Conservation (phyloP, 2,888 invertebrate species). For the Sinhomidia bicolor region DNA sequence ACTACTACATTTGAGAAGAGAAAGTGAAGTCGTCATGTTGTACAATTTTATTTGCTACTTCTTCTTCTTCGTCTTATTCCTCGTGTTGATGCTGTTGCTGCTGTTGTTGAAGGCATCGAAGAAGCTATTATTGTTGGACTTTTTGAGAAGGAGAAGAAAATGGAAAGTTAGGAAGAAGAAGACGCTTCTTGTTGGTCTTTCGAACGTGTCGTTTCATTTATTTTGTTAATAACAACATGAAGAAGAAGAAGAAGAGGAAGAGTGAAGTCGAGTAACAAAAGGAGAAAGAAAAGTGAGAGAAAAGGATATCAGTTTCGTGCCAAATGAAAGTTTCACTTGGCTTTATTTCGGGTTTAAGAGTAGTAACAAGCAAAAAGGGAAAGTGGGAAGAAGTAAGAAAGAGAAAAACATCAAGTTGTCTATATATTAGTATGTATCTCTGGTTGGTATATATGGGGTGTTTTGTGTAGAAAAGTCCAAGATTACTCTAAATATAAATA, state of each 20-base stretch:
- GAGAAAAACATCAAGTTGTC: conserved; percentile 27
- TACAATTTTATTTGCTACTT: conserved; percentile 38
- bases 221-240: conserved; percentile 78
- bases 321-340: conserved; percentile 75
- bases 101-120: conserved; percentile 15
- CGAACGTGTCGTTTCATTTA: conserved; percentile 80
- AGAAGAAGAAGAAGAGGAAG: conserved; percentile 45
- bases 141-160: conserved; percentile 43
- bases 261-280: conserved; percentile 61
- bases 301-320: conserved; percentile 76
- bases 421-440: neutral
- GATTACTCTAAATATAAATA: conserved; percentile 42
- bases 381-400: neutral
- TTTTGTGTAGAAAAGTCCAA: conserved; percentile 7
- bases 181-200: conserved; percentile 24
- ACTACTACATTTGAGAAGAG: conserved; percentile 17
- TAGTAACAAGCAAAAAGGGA: conserved; percentile 19
- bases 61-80: too few species aligned
- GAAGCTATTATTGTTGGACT: conserved; percentile 64
- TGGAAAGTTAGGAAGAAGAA: conserved; percentile 37
- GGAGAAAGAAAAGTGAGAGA: conserved; percentile 53
- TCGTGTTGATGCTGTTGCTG: too few species aligned
- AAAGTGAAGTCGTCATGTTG: neutral
- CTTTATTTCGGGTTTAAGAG: conserved; percentile 41
- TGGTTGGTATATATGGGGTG: neutral